A percentile compares a stretch with the other conserved stretches of the same genome.
These are phyloP conservation scores for Coptodon bakossiorum DNA, from an alignment of 2,113 vertebrate species.

Conservation along the genomic window DNA sequence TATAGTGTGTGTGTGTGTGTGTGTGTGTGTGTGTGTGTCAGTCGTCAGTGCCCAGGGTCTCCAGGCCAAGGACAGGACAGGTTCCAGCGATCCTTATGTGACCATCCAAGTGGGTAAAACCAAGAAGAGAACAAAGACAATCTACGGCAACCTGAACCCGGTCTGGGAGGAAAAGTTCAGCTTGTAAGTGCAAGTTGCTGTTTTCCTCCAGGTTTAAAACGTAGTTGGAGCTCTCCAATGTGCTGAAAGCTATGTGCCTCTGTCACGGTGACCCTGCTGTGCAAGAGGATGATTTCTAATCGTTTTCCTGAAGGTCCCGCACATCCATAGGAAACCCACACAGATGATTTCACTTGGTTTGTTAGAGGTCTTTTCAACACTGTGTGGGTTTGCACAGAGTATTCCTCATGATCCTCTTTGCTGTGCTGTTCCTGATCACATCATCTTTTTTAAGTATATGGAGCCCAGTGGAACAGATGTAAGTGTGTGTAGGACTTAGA, in stretches of 20 bases:
- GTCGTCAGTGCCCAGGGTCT: slow-evolving; percentile 94
- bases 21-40: slow-evolving; percentile 30
- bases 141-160: slow-evolving; percentile 95
- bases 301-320: background rate
- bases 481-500: background rate
- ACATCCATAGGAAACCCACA: background rate
- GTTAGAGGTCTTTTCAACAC: background rate
- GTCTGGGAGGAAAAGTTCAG: slow-evolving; percentile 96
- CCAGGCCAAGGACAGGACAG: slow-evolving; percentile 96
- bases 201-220: background rate
- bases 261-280: background rate
- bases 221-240: background rate
- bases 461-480: background rate
- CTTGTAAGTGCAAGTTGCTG: slow-evolving; percentile 78
- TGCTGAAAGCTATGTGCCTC: accelerated
- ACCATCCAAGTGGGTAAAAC: slow-evolving; percentile 97
- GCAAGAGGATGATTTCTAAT: background rate
- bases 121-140: slow-evolving; percentile 96
- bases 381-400: background rate
- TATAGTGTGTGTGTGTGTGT: background rate
- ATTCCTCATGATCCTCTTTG: background rate
- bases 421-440: background rate
- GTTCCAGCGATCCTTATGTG: slow-evolving; percentile 94
- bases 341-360: background rate
- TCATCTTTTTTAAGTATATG: background rate